Base-by-base conservation (phyloP, 2,888 invertebrate species). In the Limulus polyphemus region DNA sequence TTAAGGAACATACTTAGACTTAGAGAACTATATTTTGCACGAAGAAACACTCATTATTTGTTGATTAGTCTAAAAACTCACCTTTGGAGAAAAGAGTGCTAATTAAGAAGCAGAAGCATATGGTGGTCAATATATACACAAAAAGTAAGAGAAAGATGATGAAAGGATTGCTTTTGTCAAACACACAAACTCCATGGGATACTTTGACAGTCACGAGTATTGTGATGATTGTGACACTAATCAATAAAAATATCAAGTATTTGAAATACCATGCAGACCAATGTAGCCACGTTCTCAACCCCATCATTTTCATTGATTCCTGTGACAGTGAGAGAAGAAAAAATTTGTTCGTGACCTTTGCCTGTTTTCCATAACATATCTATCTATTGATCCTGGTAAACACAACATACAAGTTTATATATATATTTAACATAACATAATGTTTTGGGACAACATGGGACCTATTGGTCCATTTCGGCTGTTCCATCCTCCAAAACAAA, bases 281-380 rank as follows among this genome's bases (percentile, higher is more conserved):
- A 72, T 91, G 86, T 68, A 90, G 77, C 85, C 88, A 89, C 60
- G 85, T 85, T 49, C 84, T 82, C 47, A 93, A 77, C 2, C 93
- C 93, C 86, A 91, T 90, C 77, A 92, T 88, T 79, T 90, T 90
- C 88, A 92, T 87, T 0, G 89, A 84, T 80, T 92, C 92, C 86
- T 91, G 76, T 48, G 7, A 65, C 64, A 49, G 54, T 60, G 55
- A 60, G 32, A 32, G 32, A 32, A 32, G 32, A 32, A 32, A n/a
- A 32, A 32, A 2, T 32, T 32, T 32, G 5, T 32, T 32, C 32
- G 7, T 5, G 32, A 32, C 32, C 32, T 32, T 32, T 32, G 32
- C 3, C 32, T 32, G 32, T 32, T n/a, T n/a, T n/a, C n/a, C n/a
- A 32, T 32, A 32, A 3, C 32, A 32, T 32, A 32, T 32, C 32